Evolutionary conservation across 2,113 vertebrate species (phyloP), one percentile per base, ranked within the genome.

Genomic region (Scomber scombrus): DNA sequence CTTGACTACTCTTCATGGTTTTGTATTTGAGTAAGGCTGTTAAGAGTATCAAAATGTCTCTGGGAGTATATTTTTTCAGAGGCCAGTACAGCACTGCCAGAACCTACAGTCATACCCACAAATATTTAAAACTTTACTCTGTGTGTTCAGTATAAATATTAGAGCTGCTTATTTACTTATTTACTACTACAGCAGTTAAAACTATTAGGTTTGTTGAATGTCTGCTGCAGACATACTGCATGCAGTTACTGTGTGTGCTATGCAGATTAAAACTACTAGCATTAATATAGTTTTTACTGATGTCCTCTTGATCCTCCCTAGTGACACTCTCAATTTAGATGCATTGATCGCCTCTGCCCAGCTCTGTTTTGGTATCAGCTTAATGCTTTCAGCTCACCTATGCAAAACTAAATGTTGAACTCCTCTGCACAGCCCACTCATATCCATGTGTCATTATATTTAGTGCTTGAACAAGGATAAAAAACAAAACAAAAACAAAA

Each of bases 361-460:
- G 49, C 56, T 66, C 11, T 79, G 82, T 88, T 88, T 88, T 81
- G 65, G 46, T 29, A 52, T 63, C 15, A 23, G 50, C 47, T 71
- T 57, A 50, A 74, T 72, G 40, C 56, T 76, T 81, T 82, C 49
- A 81, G 82, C 73, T 85, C 54, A 86, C 84, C 85, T 85, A 64
- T 85, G 86, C 85, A 75, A 66, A 80, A 73, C 72, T 70, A 68
- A 80, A 87, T 79, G 63, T 86, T 65, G 12, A 81, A 82, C 55
- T 82, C 51, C 52, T 57, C 82, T 49, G 45, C 77, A 40, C 69
- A 72, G 51, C 78, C 19, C 72, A 70, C 61, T 54, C 56, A 54
- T 51, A 40, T 57, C 45, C 73, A 57, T 72, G 54, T 77, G 75
- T 79, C 54, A 68, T 60, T 79, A 68, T 71, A 62, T 54, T 31